Percentiles rank a stretch among this genome's conserved stretches.
These are phyloP conservation scores for Meiosimyza platycephala DNA, from an alignment of 2,888 invertebrate species.

Conservation along the genomic window DNA sequence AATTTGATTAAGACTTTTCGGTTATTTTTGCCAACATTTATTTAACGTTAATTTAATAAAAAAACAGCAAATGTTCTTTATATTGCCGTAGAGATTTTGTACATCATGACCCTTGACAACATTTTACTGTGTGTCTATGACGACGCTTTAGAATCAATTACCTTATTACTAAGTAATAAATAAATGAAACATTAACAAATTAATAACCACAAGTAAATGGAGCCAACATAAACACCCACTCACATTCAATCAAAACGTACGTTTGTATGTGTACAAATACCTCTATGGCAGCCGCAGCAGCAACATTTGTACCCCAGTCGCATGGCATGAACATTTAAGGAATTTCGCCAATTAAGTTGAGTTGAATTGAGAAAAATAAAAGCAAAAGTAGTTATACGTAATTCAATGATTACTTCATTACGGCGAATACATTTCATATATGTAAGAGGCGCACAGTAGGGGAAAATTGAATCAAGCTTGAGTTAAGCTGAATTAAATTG, in stretches of 20 bases:
- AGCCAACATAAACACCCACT: background rate
- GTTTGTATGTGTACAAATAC: background rate
- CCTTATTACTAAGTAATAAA: constrained; percentile 11
- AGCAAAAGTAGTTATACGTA: constrained; percentile 6
- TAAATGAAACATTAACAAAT: constrained; percentile 1
- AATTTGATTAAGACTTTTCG: too few relatives aligned
- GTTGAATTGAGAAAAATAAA: background rate
- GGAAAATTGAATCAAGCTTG: background rate
- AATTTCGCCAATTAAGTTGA: constrained; percentile 15
- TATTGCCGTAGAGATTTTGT: too few relatives aligned
- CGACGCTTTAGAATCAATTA: constrained; percentile 3
- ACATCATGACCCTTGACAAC: constrained; percentile 12
- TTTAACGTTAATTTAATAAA: too few relatives aligned
- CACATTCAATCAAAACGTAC: background rate
- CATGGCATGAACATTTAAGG: constrained; percentile 16
- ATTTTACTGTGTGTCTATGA: constrained; percentile 7
- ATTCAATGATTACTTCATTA: background rate
- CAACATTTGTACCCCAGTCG: background rate
- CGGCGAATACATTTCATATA: background rate
- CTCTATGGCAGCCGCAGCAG: background rate
- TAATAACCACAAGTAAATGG: background rate
- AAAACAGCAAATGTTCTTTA: too few relatives aligned
- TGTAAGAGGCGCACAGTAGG: background rate
- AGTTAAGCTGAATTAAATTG: background rate
- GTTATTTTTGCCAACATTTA: too few relatives aligned